These are phyloP conservation scores for Linnaemya vulpina DNA, from an alignment of 2,888 invertebrate genomes.

Conservation along the genomic window DNA sequence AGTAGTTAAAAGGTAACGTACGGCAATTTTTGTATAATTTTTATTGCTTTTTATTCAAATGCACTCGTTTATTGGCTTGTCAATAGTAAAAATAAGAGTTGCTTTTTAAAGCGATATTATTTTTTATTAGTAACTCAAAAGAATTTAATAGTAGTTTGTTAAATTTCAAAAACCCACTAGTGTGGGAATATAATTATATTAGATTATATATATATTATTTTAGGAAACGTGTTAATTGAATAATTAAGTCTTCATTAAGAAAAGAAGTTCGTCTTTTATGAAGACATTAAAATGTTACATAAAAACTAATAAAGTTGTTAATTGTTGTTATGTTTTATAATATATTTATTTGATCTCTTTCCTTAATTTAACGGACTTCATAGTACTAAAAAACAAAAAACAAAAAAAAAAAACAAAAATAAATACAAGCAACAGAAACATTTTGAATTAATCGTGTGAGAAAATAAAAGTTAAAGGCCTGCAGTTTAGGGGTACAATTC, in stretches of 20 bases:
- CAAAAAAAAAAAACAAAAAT: constrained; percentile 21
- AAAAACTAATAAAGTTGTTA: constrained; percentile 53
- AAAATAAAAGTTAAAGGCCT: background rate
- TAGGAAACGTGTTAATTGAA: constrained; percentile 65
- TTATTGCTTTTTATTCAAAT: constrained; percentile 37
- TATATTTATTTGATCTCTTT: constrained; percentile 7
- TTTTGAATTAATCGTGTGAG: background rate
- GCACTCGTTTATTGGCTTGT: constrained; percentile 64
- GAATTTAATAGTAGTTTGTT: constrained; percentile 49
- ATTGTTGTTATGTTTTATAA: background rate
- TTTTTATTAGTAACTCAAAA: background rate
- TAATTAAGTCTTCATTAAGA: constrained; percentile 63
- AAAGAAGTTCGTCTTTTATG: constrained; percentile 39
- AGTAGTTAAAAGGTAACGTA: constrained; percentile 4
- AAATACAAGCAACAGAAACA: background rate
- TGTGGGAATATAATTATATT: constrained; percentile 69
- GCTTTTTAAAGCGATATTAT: too few species aligned
- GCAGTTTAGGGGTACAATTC: background rate
- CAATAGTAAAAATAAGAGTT: constrained; percentile 44
- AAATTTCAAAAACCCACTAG: constrained; percentile 35
- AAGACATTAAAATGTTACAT: constrained; percentile 54
- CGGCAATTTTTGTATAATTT: constrained; percentile 25
- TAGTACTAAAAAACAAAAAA: constrained; percentile 22
- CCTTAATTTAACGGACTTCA: constrained; percentile 54
- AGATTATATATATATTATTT: constrained; percentile 14